Conservation (phyloP, 2,797 vertebrate species). For the Lithobates sylvaticus region DNA sequence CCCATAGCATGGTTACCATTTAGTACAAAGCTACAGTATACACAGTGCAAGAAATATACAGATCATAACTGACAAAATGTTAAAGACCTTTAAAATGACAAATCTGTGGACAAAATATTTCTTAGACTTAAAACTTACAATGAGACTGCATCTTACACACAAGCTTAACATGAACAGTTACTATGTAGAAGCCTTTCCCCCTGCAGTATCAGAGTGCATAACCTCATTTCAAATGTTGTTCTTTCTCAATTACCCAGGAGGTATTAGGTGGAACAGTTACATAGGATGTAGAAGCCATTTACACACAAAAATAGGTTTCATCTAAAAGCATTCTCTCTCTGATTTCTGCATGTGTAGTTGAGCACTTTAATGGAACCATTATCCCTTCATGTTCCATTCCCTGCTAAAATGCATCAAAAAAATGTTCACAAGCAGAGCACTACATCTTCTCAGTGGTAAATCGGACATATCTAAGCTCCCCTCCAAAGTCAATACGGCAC, state of each 20-base stretch:
- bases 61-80: not conserved
- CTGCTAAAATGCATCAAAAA: constrained; percentile 66
- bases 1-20: not conserved
- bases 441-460: constrained; percentile 67
- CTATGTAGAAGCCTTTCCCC: constrained; percentile 41
- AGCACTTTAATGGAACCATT: constrained; percentile 73
- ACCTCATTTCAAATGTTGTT: constrained; percentile 48
- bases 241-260: constrained; percentile 62
- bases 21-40: not conserved
- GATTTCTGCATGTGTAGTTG: constrained; percentile 65
- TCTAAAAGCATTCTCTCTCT: constrained; percentile 65
- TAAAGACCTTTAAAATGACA: not conserved
- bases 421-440: constrained; percentile 62
- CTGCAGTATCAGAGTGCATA: constrained; percentile 50
- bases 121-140: not conserved
- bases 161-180: constrained; percentile 23
- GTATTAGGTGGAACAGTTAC: constrained; percentile 49
- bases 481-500: constrained; percentile 62
- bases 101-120: constrained; percentile 23
- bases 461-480: constrained; percentile 61
- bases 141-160: constrained; percentile 16
- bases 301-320: constrained; percentile 65
- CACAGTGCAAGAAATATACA: not conserved
- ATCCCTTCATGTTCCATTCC: constrained; percentile 65
- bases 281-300: constrained; percentile 61